Base-by-base conservation (phyloP, 2,113 vertebrate genomes). In the Siniperca knerii region DNA sequence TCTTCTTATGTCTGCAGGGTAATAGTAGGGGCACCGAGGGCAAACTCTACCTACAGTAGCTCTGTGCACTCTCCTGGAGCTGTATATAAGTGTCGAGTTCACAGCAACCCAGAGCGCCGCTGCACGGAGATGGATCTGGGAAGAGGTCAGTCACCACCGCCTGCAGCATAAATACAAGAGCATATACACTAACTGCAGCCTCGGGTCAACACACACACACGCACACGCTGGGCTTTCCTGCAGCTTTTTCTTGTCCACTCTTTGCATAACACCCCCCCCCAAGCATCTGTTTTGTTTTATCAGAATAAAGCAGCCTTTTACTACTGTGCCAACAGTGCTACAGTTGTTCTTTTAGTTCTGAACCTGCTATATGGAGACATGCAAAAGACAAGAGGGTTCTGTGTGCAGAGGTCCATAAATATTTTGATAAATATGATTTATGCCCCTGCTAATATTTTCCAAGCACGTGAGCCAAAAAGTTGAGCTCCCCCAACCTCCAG, bases 51-150 rank as follows among this genome's bases (percentile, higher is more conserved):
- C 90, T 99, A 96, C 95, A 99, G 98, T 91, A 89, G 96, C 78
- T 97, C 96, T 4, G 94, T 98, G 90, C 96, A 95, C 81, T 97
- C 97, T 70, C 98, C 98, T 15, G 98, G 98, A 92, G 97, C 98
- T 3, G 95, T 99, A 35, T 99, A 96, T 86, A 99, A 99, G 92
- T 99, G 98, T 85, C 96, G 98, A 8, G 90, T 99, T 85, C 98
- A 98, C 90, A 99, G 97, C 93, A 99, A 99, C 92, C 98, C 98
- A 0, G 97, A 97, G 21, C 96, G 95, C 83, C 97, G 97, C 91
- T 99, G 98, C 95, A 99, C 98, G 10, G 98, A 99, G 92, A 96
- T 99, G 95, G 97, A 99, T 92, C 97, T 99, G 93, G 97, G 97
- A 77, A 95, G 98, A 98, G 98, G 98, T 99, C 81, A 79, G 97